Conservation (phyloP, 2,797 vertebrate genomes). For the Eupleurogrammus muticus region DNA sequence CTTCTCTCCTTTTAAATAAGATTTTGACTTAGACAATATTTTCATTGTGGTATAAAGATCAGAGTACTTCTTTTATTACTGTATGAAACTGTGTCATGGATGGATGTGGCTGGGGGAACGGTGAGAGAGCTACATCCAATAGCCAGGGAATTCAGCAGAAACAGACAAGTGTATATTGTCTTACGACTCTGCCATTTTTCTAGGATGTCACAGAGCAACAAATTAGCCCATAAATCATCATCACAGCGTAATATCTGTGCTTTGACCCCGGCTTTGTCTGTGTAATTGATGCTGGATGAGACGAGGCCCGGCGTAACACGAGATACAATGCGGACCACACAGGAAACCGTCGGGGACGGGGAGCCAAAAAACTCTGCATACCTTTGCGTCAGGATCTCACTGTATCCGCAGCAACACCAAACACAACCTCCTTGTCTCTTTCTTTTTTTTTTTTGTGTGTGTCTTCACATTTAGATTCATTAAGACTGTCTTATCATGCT, state of each 20-base stretch:
- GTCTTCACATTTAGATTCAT: slow-evolving; percentile 14
- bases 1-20: too few relatives aligned
- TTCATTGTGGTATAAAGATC: too few relatives aligned
- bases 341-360: slow-evolving; percentile 53
- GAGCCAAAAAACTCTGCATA: slow-evolving; percentile 48
- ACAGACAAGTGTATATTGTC: slow-evolving; percentile 40
- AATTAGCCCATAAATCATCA: slow-evolving; percentile 64
- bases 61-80: too few relatives aligned
- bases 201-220: slow-evolving; percentile 53
- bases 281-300: slow-evolving; percentile 39
- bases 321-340: slow-evolving; percentile 66
- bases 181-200: slow-evolving; percentile 47
- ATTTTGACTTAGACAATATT: too few relatives aligned
- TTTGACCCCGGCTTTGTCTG: slow-evolving; percentile 40
- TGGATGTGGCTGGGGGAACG: slow-evolving; percentile 18
- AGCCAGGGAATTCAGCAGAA: slow-evolving; percentile 24
- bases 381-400: slow-evolving; percentile 34
- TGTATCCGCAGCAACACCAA: slow-evolving; percentile 22
- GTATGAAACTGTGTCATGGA: slow-evolving; percentile 34
- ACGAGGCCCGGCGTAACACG: slow-evolving; percentile 42
- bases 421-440: slow-evolving; percentile 28
- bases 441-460: neutral
- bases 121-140: slow-evolving; percentile 18
- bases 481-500: neutral
- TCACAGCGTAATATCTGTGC: slow-evolving; percentile 46